Percentiles rank a stretch among this genome's conserved stretches.
Evolutionary conservation across 2,797 vertebrate genomes (phyloP).

Genomic region (Amblyopsis hoosieri): DNA sequence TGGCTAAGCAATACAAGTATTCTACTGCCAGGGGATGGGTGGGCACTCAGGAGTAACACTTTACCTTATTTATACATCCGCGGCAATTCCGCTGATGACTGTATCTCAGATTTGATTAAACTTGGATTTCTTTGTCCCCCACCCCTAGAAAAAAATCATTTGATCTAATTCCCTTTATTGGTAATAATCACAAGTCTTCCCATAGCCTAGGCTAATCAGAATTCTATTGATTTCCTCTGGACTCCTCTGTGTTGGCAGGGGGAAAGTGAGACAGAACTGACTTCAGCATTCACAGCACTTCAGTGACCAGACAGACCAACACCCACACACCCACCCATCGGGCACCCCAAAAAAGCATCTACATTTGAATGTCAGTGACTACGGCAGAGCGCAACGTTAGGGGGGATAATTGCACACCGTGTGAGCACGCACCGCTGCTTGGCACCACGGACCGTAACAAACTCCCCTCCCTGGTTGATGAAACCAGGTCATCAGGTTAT

Average conservation of each 20-base stretch:
- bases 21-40: constrained; percentile 42
- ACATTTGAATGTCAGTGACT: constrained; percentile 4
- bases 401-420: constrained; percentile 6
- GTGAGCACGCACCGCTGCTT: constrained; percentile 4
- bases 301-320: constrained; percentile 5
- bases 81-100: constrained; percentile 92
- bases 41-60: constrained; percentile 76
- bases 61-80: constrained; percentile 99
- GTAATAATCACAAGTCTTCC: constrained; percentile 77
- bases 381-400: not conserved
- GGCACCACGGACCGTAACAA: not conserved
- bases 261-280: constrained; percentile 23
- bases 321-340: too few relatives aligned
- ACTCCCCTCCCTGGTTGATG: not conserved
- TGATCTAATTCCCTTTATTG: constrained; percentile 83
- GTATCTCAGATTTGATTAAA: constrained; percentile 92
- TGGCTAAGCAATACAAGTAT: constrained; percentile 94
- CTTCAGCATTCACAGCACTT: constrained; percentile 22
- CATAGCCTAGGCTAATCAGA: constrained; percentile 71
- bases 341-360: constrained; percentile 3
- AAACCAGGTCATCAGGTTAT: constrained; percentile 56
- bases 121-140: constrained; percentile 81
- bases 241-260: constrained; percentile 20
- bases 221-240: constrained; percentile 72
- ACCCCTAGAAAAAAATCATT: constrained; percentile 71